Evolutionary conservation across 2,113 vertebrate species (phyloP).

Genomic region (Eudyptes chrysolophus): DNA sequence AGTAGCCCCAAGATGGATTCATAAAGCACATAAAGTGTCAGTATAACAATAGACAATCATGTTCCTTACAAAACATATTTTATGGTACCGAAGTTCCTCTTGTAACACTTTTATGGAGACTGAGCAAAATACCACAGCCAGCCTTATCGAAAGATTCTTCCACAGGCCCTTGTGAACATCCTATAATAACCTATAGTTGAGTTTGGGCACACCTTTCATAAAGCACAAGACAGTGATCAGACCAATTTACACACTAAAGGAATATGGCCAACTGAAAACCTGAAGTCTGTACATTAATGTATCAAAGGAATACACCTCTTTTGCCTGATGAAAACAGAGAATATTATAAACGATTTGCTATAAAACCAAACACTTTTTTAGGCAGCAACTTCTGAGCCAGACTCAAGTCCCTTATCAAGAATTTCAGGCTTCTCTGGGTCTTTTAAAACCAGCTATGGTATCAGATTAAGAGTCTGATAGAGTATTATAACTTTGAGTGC

Average conservation of each 20-base stretch:
- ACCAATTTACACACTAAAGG: neutral
- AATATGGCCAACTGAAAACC: neutral
- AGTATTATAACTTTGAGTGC: neutral
- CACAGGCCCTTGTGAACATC: neutral
- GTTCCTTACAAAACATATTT: conserved; percentile 12
- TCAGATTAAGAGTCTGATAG: neutral
- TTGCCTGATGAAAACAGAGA: neutral
- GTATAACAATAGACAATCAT: conserved; percentile 19
- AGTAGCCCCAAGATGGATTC: conserved; percentile 20
- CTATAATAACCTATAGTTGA: neutral
- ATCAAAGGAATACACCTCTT: neutral
- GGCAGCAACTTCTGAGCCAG: neutral
- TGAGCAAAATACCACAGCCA: neutral
- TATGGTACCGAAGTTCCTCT: neutral
- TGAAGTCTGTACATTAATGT: neutral
- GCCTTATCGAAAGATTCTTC: neutral
- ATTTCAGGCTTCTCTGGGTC: neutral
- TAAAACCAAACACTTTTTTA: neutral
- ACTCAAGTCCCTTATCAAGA: neutral
- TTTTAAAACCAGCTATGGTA: neutral
- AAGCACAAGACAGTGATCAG: neutral
- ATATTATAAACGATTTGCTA: neutral
- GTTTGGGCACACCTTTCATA: neutral
- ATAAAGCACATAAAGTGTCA: conserved; percentile 3
- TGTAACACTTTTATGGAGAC: neutral